Conservation (phyloP, 2,797 vertebrate species). For the Ibycter americanus region DNA sequence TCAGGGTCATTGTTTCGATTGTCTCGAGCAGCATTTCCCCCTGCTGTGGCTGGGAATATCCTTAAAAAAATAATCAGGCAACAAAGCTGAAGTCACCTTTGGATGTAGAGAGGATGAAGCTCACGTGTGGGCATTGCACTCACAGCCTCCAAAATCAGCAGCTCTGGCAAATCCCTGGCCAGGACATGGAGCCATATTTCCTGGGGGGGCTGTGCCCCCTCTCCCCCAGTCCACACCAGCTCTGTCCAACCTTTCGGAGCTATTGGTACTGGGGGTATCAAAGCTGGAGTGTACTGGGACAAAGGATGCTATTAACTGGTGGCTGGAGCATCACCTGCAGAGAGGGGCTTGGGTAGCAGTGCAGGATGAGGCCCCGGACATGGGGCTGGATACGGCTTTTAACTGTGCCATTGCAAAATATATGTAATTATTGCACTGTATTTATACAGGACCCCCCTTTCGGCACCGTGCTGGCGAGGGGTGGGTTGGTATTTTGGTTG, state of each 20-base stretch:
- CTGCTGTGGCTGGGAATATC: rapidly evolving
- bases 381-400: neutral
- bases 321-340: neutral
- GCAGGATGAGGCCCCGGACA: rapidly evolving
- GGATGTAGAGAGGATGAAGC: neutral
- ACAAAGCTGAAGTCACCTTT: neutral
- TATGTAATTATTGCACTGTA: conserved; percentile 63
- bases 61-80: neutral
- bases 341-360: neutral
- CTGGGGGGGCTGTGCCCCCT: neutral
- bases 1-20: rapidly evolving
- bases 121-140: rapidly evolving
- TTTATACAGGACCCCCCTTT: conserved; percentile 23
- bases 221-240: neutral
- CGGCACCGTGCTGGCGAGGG: neutral
- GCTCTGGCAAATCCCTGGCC: neutral
- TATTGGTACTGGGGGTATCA: neutral
- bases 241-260: neutral
- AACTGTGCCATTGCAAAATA: neutral
- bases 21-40: rapidly evolving
- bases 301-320: neutral
- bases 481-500: neutral
- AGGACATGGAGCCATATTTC: rapidly evolving
- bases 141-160: neutral
- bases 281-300: neutral